Base-by-base conservation (phyloP, 2,797 vertebrate genomes). In the Acridotheres tristis region DNA sequence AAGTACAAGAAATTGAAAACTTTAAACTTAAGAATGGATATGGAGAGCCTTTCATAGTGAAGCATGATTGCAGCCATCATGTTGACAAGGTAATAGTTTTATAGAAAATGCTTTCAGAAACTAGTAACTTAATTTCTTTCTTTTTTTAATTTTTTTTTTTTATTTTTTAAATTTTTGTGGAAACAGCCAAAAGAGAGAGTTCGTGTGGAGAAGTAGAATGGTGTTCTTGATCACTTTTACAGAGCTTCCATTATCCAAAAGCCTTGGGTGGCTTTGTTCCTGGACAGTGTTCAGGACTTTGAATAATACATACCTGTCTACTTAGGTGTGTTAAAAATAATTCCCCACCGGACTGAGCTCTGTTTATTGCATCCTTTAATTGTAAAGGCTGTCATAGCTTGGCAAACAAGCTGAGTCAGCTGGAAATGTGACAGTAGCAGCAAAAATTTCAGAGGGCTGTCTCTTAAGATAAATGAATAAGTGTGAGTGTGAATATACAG, bases 1-100 rank as follows among this genome's bases (percentile, higher is more conserved):
- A 99, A 99, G 99, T 99, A 99, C 98, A 47, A 97, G 94, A 93
- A 90, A 94, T 97, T 94, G 95, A 93, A 94, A 92, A 96, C 96
- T 94, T 89, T 94, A 96, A 95, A 95, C 94, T 97, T 97, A 96
- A 97, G 91, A 96, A 97, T 97, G 94, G 90, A 85, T 97, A 96
- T 97, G 97, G 98, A 97, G 97, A 98, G 93, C 91, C 89, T 96
- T 92, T 96, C 96, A 89, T 97, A 97, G 93, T 96, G 96, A 97
- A 97, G 98, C 97, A 98, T 98, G 97, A 98, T 96, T 98, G 97
- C 96, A 97, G 96, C 96, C 98, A 88, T 97, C 98, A 85, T 95
- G 94, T 97, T 98, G 95, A 97, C 97, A 97, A 98, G 97, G 98
- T 98, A 97, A 97, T 97, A 97, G 90, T 94, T 97, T 92, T 86